A percentile compares a stretch with the other conserved stretches of the same genome.
phyloP scores from a whole-genome alignment of 2,888 invertebrate genomes.

The Drosophila setosimentum region DNA sequence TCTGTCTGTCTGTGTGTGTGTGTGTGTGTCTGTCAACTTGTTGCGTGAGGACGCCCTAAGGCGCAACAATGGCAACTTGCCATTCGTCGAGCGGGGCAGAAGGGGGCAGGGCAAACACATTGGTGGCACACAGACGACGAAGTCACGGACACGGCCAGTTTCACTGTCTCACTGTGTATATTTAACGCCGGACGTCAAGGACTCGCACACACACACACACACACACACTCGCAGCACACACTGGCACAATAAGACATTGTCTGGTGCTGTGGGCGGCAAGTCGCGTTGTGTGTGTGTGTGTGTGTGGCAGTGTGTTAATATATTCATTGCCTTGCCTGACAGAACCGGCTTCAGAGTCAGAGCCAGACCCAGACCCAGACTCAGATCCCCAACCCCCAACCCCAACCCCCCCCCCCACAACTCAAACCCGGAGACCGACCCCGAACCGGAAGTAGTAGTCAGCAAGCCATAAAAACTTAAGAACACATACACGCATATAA shows the following conservation, averaged over 20 bases:
- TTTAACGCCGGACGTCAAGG: slow-evolving; percentile 75
- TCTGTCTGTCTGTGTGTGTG: slow-evolving; percentile 20
- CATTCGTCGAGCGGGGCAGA: slow-evolving; percentile 6
- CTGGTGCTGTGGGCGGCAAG: slow-evolving; percentile 38
- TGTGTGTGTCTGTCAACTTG: slow-evolving; percentile 58
- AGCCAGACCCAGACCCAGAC: slow-evolving; percentile 32
- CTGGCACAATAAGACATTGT: slow-evolving; percentile 61
- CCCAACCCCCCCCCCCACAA: slow-evolving; percentile 13
- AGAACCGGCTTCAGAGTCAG: slow-evolving; percentile 31
- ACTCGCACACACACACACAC: slow-evolving; percentile 36
- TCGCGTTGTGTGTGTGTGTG: slow-evolving; percentile 7
- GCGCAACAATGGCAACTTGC: slow-evolving; percentile 65
- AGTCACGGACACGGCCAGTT: slow-evolving; percentile 39
- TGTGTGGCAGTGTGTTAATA: slow-evolving; percentile 77
- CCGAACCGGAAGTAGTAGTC: slow-evolving; percentile 80
- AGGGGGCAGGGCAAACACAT: slow-evolving; percentile 26
- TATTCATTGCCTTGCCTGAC: slow-evolving; percentile 78
- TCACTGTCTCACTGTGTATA: slow-evolving; percentile 42
- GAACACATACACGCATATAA: slow-evolving; percentile 41
- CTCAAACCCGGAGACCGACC: slow-evolving; percentile 38
- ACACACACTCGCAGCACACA: slow-evolving; percentile 26
- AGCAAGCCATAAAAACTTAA: slow-evolving; percentile 81
- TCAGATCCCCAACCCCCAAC: slow-evolving; percentile 24
- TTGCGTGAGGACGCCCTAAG: slow-evolving; percentile 60
- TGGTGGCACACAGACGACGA: slow-evolving; percentile 15